These are phyloP conservation scores for Chitala chitala DNA, from an alignment of 2,113 vertebrate genomes.

Conservation along the genomic window DNA sequence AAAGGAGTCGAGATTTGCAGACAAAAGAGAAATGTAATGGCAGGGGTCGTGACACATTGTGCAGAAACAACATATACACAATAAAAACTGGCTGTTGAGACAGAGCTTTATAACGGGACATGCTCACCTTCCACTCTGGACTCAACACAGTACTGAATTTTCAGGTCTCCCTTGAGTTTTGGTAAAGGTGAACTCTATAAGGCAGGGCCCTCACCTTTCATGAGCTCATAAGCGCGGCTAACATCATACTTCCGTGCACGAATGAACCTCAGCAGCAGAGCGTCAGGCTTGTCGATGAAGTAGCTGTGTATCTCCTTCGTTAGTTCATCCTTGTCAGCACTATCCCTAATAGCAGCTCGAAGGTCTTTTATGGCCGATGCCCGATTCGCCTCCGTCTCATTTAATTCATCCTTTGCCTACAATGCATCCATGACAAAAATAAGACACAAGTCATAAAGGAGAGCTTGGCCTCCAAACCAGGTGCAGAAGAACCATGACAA, in stretches of 20 bases:
- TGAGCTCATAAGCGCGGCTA: slow-evolving; percentile 78
- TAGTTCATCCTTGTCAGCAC: slow-evolving; percentile 71
- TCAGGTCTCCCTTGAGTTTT: not conserved
- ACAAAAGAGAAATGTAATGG: not conserved
- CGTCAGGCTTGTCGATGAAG: slow-evolving; percentile 64
- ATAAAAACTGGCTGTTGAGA: not conserved
- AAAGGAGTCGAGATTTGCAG: not conserved
- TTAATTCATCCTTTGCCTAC: slow-evolving; percentile 93
- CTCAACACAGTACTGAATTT: not conserved
- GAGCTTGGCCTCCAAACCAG: too few relatives aligned
- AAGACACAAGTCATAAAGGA: too few relatives aligned
- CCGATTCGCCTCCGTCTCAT: slow-evolving; percentile 79
- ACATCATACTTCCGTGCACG: slow-evolving; percentile 87
- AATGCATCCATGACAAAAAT: too few relatives aligned
- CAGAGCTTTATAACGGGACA: not conserved
- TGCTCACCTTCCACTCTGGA: not conserved
- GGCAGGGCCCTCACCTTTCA: slow-evolving; percentile 71
- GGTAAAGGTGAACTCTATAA: too few relatives aligned
- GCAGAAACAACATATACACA: not conserved
- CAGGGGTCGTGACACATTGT: not conserved
- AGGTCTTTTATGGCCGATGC: slow-evolving; percentile 71
- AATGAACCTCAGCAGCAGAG: slow-evolving; percentile 82
- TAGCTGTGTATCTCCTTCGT: slow-evolving; percentile 72
- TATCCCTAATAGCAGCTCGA: slow-evolving; percentile 68
- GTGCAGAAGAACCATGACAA: not conserved